A percentile compares a stretch with the other conserved stretches of the same genome.
These are phyloP conservation scores for Neosilurus mollespiculum DNA, from an alignment of 2,797 vertebrate species.

Conservation along the genomic window DNA sequence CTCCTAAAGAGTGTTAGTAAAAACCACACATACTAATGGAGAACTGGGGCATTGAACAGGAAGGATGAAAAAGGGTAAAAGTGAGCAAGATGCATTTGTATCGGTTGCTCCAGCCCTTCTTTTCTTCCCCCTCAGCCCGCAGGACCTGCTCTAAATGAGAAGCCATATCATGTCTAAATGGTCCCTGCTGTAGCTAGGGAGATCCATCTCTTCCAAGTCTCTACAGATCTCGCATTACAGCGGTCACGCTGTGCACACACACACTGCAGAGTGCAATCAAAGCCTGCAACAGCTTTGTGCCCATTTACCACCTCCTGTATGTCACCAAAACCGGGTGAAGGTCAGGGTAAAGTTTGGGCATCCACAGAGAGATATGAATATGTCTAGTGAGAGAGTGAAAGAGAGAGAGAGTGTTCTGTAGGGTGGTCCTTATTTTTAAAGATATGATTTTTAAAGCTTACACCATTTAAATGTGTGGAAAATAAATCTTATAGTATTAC, in stretches of 20 bases:
- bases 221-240: conserved; percentile 33
- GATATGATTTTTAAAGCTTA: too few relatives aligned
- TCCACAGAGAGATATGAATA: not conserved
- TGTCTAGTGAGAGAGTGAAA: not conserved
- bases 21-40: not conserved
- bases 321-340: not conserved
- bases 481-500: too few relatives aligned
- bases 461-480: too few relatives aligned
- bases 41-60: not conserved
- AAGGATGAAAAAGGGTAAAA: not conserved
- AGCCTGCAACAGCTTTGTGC: conserved; percentile 30
- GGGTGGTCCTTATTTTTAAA: too few relatives aligned
- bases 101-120: not conserved
- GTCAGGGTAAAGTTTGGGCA: not conserved
- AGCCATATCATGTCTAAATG: conserved; percentile 33
- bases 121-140: not conserved
- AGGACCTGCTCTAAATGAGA: conserved; percentile 34
- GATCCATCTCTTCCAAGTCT: conserved; percentile 32
- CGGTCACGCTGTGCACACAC: conserved; percentile 33
- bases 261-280: conserved; percentile 21
- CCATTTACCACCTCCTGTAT: not conserved
- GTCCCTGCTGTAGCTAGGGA: conserved; percentile 45
- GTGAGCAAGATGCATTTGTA: not conserved
- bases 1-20: not conserved
- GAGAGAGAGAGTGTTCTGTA: not conserved